Conservation (phyloP, 92 coral and sea anemone genomes). For the Parazoanthus darwini region DNA sequence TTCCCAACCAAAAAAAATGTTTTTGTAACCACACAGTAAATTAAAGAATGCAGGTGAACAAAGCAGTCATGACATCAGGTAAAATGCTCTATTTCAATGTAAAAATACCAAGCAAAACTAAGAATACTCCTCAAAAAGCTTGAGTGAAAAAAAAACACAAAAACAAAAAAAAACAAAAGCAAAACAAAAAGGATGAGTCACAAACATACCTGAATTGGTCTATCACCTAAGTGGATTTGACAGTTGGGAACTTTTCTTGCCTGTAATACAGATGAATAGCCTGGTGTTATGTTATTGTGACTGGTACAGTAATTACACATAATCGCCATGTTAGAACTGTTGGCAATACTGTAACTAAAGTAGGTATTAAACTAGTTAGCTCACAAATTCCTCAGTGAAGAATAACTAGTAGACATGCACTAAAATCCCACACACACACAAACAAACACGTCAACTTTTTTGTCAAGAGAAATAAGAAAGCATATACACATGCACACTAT, state of each 20-base stretch:
- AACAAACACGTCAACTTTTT: too few species aligned
- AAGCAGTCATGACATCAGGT: too few species aligned
- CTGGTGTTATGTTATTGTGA: background rate
- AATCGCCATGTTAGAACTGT: too few species aligned
- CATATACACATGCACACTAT: too few species aligned
- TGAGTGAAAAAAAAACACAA: background rate
- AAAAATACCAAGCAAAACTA: background rate
- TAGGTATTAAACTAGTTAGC: too few species aligned
- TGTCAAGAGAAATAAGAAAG: too few species aligned
- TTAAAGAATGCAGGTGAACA: too few species aligned
- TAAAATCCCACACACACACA: too few species aligned
- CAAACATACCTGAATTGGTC: conserved; percentile 89
- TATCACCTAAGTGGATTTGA: conserved; percentile 90
- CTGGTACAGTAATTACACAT: background rate
- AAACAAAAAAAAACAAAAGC: background rate
- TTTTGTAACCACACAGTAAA: too few species aligned
- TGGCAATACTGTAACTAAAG: background rate
- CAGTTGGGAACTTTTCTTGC: conserved; percentile 88
- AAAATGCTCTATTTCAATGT: too few species aligned
- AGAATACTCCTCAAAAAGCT: background rate
- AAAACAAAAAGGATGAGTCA: background rate
- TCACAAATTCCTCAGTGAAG: background rate
- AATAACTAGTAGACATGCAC: too few species aligned
- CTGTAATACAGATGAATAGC: conserved; percentile 34
- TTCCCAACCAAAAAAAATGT: too few species aligned